A percentile compares a stretch with the other conserved stretches of the same genome.
These are phyloP conservation scores for Potamilus streckersoni DNA, from an alignment of 1,140 invertebrate genomes.

Conservation along the genomic window DNA sequence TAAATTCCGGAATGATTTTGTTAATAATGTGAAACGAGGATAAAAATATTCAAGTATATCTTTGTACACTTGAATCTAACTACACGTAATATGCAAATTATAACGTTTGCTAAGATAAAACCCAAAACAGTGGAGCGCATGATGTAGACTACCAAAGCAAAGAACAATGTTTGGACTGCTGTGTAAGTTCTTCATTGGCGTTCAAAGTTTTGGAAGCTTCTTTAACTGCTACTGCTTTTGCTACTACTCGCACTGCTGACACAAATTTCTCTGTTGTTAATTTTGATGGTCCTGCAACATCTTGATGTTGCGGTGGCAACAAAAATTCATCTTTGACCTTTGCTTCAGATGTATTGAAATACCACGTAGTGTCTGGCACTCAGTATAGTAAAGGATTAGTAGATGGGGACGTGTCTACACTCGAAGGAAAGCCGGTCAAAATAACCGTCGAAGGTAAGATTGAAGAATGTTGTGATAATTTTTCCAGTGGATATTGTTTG, in stretches of 20 bases:
- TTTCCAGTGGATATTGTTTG: too few species aligned
- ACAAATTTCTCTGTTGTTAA: neutral
- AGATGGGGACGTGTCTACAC: constrained; percentile 7
- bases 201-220: neutral
- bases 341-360: constrained; percentile 37
- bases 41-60: too few species aligned
- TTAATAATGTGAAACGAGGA: too few species aligned
- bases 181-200: neutral
- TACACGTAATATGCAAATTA: too few species aligned
- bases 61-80: too few species aligned
- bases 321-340: neutral
- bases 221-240: too few species aligned
- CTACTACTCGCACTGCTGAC: neutral
- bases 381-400: constrained; percentile 30
- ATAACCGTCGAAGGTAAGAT: neutral
- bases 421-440: constrained; percentile 25
- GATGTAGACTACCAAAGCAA: too few species aligned
- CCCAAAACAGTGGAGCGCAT: too few species aligned
- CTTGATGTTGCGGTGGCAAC: neutral
- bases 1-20: too few species aligned
- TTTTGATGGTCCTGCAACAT: neutral
- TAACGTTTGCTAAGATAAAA: too few species aligned
- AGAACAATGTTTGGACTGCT: too few species aligned
- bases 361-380: constrained; percentile 33
- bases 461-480: too few species aligned